Conservation (phyloP, 2,888 invertebrate genomes). For the Phania funesta region DNA sequence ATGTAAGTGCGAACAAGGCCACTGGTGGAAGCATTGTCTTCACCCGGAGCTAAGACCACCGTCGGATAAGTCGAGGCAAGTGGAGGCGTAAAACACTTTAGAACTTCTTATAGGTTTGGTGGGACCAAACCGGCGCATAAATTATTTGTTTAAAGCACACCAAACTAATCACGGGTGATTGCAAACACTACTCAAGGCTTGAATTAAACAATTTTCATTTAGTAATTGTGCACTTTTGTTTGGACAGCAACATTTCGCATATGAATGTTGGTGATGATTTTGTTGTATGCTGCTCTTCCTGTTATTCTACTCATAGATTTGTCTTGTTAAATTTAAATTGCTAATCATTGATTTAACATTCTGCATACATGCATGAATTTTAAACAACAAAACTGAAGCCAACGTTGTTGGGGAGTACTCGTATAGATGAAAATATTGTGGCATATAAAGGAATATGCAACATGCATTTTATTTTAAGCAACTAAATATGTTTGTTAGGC, state of each 20-base stretch:
- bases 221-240: slow-evolving; percentile 15
- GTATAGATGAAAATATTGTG: neutral
- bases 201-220: slow-evolving; percentile 52
- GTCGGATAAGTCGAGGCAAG: too few relatives aligned
- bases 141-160: too few relatives aligned
- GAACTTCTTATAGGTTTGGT: too few relatives aligned
- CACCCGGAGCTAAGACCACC: too few relatives aligned
- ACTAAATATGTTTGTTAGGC: slow-evolving; percentile 32
- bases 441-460: slow-evolving; percentile 16
- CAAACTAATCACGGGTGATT: neutral
- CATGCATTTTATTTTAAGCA: slow-evolving; percentile 44
- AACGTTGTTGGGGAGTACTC: slow-evolving; percentile 15
- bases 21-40: too few relatives aligned
- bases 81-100: too few relatives aligned
- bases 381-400: neutral
- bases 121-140: too few relatives aligned
- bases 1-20: too few relatives aligned
- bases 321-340: slow-evolving; percentile 65
- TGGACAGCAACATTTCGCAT: neutral
- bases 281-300: slow-evolving; percentile 30
- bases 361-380: slow-evolving; percentile 37
- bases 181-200: slow-evolving; percentile 27
- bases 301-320: slow-evolving; percentile 53
- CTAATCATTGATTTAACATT: slow-evolving; percentile 63
- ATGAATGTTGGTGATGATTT: neutral